phyloP scores from a whole-genome alignment of 2,888 invertebrate genomes.

The Leucoptera coffeella region DNA sequence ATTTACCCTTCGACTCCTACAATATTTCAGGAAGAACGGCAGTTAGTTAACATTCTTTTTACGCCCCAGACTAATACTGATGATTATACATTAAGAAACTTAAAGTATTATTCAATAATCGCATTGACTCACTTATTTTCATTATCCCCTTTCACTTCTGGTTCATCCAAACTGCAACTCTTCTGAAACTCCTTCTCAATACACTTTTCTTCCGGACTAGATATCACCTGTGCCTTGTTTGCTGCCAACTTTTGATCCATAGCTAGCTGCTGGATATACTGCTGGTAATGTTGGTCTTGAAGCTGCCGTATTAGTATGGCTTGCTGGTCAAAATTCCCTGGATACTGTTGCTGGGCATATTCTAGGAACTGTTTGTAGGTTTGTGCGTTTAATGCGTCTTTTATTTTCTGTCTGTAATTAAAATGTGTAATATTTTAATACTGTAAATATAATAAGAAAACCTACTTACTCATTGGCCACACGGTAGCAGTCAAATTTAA shows the following conservation, averaged over 20 bases:
- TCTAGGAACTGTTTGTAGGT: constrained; percentile 80
- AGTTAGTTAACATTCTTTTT: no score
- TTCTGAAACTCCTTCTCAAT: constrained; percentile 12
- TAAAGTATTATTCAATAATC: no score
- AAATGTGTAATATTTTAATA: no score
- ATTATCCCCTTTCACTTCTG: constrained; percentile 10
- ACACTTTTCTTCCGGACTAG: no score
- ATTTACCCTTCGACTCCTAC: no score
- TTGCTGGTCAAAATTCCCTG: constrained; percentile 84
- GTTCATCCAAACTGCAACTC: constrained; percentile 28
- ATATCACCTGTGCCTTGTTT: neutral
- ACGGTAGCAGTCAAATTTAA: no score
- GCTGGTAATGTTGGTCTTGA: constrained; percentile 98
- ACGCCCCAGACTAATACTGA: no score
- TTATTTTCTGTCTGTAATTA: constrained; percentile 72
- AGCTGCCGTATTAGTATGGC: constrained; percentile 87
- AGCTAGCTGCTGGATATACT: constrained; percentile 93
- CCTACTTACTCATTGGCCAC: no score
- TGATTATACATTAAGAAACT: no score
- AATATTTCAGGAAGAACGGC: no score
- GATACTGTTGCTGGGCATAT: constrained; percentile 92
- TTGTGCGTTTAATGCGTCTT: constrained; percentile 94
- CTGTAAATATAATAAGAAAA: no score
- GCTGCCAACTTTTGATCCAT: constrained; percentile 18
- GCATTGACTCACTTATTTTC: constrained; percentile 26